Percentiles rank a stretch among this genome's conserved stretches.
phyloP scores from a whole-genome alignment of 2,888 invertebrate species.

The Drosophila rellima region DNA sequence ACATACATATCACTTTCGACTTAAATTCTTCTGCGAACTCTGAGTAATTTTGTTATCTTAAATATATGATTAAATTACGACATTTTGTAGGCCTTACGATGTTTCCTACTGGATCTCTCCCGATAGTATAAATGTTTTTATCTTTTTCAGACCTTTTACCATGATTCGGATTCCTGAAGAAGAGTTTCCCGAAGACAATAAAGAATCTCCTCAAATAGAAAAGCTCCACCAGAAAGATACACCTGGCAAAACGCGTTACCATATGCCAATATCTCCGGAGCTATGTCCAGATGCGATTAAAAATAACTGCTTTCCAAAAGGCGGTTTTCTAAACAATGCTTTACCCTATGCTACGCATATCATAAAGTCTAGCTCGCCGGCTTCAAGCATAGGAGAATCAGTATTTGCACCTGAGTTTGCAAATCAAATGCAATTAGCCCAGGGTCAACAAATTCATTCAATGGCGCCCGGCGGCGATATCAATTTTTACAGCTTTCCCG shows the following conservation, averaged over 20 bases:
- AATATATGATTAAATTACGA: background rate
- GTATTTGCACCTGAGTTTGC: constrained; percentile 52
- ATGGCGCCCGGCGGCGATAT: constrained; percentile 58
- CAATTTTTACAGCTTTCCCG: constrained; percentile 67
- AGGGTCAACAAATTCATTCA: constrained; percentile 53
- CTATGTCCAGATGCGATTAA: constrained; percentile 55
- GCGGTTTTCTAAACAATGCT: constrained; percentile 44
- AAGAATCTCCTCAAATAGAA: constrained; percentile 47
- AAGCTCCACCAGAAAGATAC: constrained; percentile 53
- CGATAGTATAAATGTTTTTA: background rate
- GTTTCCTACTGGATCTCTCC: background rate
- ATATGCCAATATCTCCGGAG: constrained; percentile 55
- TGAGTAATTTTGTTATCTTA: no score
- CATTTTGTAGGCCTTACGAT: background rate
- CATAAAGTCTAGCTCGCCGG: constrained; percentile 62
- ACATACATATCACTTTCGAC: no score
- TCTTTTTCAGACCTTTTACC: constrained; percentile 33
- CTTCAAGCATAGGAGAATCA: constrained; percentile 63
- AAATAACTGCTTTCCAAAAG: constrained; percentile 54
- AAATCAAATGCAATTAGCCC: constrained; percentile 53
- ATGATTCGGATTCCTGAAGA: constrained; percentile 67
- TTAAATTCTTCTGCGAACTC: no score
- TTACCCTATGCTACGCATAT: constrained; percentile 58
- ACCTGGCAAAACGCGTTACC: constrained; percentile 55
- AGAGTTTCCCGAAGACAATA: constrained; percentile 64